Conservation (phyloP, 1,140 invertebrate genomes). For the Drosophila chauvacae region DNA sequence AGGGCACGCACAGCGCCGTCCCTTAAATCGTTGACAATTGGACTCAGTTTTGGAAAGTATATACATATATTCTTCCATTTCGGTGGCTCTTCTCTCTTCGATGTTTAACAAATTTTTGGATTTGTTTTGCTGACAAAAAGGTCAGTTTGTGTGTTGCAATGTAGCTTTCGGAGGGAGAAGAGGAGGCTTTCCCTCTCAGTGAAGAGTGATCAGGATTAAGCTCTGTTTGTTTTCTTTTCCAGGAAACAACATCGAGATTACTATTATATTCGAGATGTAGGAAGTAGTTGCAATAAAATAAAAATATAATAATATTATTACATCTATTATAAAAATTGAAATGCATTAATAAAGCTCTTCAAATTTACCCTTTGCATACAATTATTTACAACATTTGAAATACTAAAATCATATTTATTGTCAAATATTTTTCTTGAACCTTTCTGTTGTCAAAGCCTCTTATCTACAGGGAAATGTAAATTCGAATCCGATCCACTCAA, state of each 20-base stretch:
- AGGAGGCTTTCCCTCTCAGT: background rate
- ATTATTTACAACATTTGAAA: background rate
- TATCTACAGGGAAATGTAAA: slow-evolving; percentile 24
- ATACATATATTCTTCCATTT: background rate
- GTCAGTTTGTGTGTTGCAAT: background rate
- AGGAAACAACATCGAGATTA: too few relatives aligned
- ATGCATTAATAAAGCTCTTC: too few relatives aligned
- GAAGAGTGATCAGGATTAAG: slow-evolving; percentile 13
- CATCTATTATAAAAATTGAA: too few relatives aligned
- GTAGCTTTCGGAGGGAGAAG: background rate
- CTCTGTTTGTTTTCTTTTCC: background rate
- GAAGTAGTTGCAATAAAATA: too few relatives aligned
- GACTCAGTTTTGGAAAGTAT: slow-evolving; percentile 33
- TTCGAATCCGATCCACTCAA: background rate
- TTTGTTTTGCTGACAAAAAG: slow-evolving; percentile 30
- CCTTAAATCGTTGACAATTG: slow-evolving; percentile 68
- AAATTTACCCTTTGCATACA: background rate
- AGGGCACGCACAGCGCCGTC: slow-evolving; percentile 36
- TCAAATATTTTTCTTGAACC: background rate
- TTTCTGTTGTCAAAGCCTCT: background rate
- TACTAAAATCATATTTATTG: background rate
- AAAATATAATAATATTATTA: too few relatives aligned
- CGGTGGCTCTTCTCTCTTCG: background rate
- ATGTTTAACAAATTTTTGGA: slow-evolving; percentile 38
- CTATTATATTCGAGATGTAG: background rate